Percentiles rank a stretch among this genome's conserved stretches.
phyloP scores from a whole-genome alignment of 2,113 vertebrate genomes.

The Natator depressus region DNA sequence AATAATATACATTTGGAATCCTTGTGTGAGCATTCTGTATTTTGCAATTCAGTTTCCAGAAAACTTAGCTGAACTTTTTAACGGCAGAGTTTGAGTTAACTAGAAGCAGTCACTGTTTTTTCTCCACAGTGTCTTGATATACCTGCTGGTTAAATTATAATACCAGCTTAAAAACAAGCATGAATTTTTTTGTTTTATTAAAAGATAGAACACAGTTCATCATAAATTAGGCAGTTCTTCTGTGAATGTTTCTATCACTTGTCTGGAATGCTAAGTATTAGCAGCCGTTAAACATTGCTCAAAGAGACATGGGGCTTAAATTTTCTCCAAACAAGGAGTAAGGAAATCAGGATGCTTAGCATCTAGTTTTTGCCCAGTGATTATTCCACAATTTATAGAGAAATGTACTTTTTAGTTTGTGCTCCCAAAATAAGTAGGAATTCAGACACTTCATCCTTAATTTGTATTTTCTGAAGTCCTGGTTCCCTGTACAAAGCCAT shows the following conservation, averaged over 20 bases:
- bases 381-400: background rate
- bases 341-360: conserved; percentile 21
- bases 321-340: conserved; percentile 73
- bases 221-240: conserved; percentile 50
- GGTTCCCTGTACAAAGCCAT: background rate
- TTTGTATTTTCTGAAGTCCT: background rate
- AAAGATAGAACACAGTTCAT: conserved; percentile 38
- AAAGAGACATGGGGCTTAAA: conserved; percentile 8
- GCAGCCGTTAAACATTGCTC: conserved; percentile 41
- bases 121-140: conserved; percentile 15
- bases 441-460: background rate
- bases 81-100: background rate
- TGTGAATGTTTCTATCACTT: conserved; percentile 69
- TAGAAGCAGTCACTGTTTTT: conserved; percentile 1
- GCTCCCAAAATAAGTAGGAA: background rate
- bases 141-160: conserved; percentile 12
- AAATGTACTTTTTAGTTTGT: background rate
- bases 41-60: background rate
- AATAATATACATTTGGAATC: background rate
- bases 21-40: background rate
- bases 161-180: conserved; percentile 53
- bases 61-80: background rate
- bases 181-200: conserved; percentile 58
- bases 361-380: background rate
- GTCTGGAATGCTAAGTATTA: conserved; percentile 71